phyloP scores from a whole-genome alignment of 2,797 vertebrate genomes.

The Decapterus maruadsi region DNA sequence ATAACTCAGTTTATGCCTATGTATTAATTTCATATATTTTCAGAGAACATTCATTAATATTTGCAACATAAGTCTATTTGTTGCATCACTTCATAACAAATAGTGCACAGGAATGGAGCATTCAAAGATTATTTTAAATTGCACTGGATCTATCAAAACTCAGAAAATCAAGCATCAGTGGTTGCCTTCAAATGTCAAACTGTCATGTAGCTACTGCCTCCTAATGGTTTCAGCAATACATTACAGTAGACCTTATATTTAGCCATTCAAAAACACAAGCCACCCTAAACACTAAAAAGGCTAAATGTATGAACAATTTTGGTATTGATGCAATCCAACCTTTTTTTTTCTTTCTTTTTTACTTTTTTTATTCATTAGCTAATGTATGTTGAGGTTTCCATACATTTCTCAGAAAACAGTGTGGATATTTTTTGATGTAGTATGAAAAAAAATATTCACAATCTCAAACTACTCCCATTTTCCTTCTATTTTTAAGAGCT shows the following conservation, averaged over 20 bases:
- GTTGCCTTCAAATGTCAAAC: not conserved
- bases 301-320: not conserved
- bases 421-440: no score
- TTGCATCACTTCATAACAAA: not conserved
- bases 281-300: not conserved
- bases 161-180: not conserved
- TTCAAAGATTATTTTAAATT: not conserved
- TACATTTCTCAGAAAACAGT: not conserved
- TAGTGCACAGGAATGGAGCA: not conserved
- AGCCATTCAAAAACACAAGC: not conserved
- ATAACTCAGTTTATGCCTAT: no score
- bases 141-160: not conserved
- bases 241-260: not conserved
- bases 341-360: no score
- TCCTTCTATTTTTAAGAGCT: no score
- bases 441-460: no score
- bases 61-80: not conserved
- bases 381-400: not conserved
- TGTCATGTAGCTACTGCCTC: conserved; percentile 28
- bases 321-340: no score
- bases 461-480: no score
- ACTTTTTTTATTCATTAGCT: no score
- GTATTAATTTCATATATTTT: not conserved
- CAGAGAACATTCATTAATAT: not conserved
- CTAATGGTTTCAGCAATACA: conserved; percentile 25